A percentile compares a stretch with the other conserved stretches of the same genome.
Evolutionary conservation across 2,113 vertebrate species (phyloP).

Genomic region (Cisticola juncidis): DNA sequence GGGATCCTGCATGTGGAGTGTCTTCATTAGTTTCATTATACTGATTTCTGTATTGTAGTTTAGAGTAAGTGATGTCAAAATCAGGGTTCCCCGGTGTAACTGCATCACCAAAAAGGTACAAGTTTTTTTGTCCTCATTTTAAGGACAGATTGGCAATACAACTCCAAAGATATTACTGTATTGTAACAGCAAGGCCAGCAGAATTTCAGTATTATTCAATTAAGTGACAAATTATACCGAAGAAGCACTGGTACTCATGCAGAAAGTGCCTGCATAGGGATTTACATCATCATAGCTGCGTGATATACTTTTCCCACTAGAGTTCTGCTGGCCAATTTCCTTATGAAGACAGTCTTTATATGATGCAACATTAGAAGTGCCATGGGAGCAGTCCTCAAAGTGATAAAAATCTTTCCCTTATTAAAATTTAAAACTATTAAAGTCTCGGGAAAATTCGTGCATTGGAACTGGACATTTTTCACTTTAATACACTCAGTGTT

Average conservation of each 20-base stretch:
- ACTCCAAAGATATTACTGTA: not conserved
- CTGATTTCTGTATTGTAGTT: not conserved
- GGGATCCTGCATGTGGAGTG: not conserved
- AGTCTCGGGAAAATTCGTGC: not conserved
- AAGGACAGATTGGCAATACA: not conserved
- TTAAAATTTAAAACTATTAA: conserved; percentile 11
- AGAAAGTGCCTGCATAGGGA: not conserved
- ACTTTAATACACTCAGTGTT: not conserved
- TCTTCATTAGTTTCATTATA: not conserved
- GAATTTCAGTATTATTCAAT: not conserved
- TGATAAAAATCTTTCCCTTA: not conserved
- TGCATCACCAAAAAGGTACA: not conserved
- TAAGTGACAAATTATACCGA: not conserved
- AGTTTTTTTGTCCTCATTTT: not conserved
- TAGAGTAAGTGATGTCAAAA: not conserved
- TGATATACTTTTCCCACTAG: not conserved
- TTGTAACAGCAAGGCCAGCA: not conserved
- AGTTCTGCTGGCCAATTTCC: not conserved
- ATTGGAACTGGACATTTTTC: not conserved
- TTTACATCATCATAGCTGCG: not conserved
- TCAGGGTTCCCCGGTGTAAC: not conserved
- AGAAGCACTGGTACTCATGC: not conserved
- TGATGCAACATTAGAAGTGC: not conserved
- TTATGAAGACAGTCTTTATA: not conserved
- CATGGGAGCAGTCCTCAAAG: not conserved